Conservation (phyloP, 2,888 invertebrate species). For the Erannis defoliaria region DNA sequence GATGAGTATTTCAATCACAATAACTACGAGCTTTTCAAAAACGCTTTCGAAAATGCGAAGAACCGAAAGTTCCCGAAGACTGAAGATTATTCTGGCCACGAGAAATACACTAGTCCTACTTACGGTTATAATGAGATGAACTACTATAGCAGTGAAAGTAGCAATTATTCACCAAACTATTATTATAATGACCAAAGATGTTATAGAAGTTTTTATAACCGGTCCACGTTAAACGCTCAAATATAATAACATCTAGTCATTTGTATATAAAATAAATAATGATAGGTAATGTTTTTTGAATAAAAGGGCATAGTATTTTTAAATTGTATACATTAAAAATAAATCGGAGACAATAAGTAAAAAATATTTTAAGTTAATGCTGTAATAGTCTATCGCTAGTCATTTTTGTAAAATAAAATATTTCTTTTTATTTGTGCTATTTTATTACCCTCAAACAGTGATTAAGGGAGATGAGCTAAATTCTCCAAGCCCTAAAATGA, state of each 20-base stretch:
- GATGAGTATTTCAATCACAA: slow-evolving; percentile 79
- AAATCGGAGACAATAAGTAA: slow-evolving; percentile 66
- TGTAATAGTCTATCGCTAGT: slow-evolving; percentile 75
- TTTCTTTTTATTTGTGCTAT: slow-evolving; percentile 23
- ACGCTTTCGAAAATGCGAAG: slow-evolving; percentile 84
- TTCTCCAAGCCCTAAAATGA: slow-evolving; percentile 2
- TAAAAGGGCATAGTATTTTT: too few species aligned
- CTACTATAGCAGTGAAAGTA: slow-evolving; percentile 60
- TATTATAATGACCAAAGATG: slow-evolving; percentile 76
- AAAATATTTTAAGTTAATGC: slow-evolving; percentile 53
- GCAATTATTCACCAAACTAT: slow-evolving; percentile 65
- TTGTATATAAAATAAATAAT: not conserved
- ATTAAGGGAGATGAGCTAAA: too few species aligned
- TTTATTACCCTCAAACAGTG: slow-evolving; percentile 21
- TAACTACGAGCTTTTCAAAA: slow-evolving; percentile 87
- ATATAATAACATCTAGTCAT: slow-evolving; percentile 63
- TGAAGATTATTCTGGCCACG: slow-evolving; percentile 60
- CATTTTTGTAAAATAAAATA: slow-evolving; percentile 62
- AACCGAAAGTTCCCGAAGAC: slow-evolving; percentile 64
- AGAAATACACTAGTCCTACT: slow-evolving; percentile 58
- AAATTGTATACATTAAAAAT: slow-evolving; percentile 40
- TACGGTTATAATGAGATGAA: slow-evolving; percentile 67
- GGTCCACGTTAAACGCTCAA: slow-evolving; percentile 75
- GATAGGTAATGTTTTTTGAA: slow-evolving; percentile 2
- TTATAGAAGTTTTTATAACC: slow-evolving; percentile 75